Base-by-base conservation (phyloP, 2,797 vertebrate species). In the Australoheros facetus region DNA sequence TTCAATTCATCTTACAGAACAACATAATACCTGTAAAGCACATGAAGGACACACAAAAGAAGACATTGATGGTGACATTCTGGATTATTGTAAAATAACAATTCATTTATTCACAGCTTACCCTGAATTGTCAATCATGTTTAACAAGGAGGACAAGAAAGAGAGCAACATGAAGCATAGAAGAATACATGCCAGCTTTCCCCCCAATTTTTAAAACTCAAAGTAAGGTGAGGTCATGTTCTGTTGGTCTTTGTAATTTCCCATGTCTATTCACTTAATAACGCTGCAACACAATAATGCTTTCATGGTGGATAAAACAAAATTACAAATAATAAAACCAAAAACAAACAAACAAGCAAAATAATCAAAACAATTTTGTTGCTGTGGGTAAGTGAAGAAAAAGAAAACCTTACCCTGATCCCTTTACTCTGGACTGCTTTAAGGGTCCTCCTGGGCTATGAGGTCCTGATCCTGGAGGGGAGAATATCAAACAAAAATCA, bases 401-500 rank as follows among this genome's bases (percentile, higher is more conserved):
- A 28, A 73, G 53, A 17, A 23, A 30, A 85, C 80, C 71, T 85
- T 48, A 51, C 23, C 10, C 4, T 89, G 85, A 90, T 80, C 80
- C 34, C 37, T 73, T 57, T 79, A 45, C 71, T 74, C 73, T 78
- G 81, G 17, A 71, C 62, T 48, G 39, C 62, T 42, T 77, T 71
- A 62, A 81, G 71, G 79, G 62, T 42, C 81, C 78, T 80, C 79
- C 34, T 30, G 56, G 59, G 72, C 55, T 53, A 48, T 0, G 3
- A 81, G 72, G 76, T 66, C 75, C 54, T 84, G 56, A 86, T 72
- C 64, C 74, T 77, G 45, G 56, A 57, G 71, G 28, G 64, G 9
- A 71, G 82, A 82, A 86, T 91, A 89, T 86, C 78, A 79, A 88
- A 84, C 53, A 82, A 78, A 88, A 87, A 91, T 93, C 89, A 85